Evolutionary conservation across 35 echinoderm and acorn worm genomes (phyloP), one percentile per base, ranked within the genome.

Genomic region (Lytechinus variegatus): DNA sequence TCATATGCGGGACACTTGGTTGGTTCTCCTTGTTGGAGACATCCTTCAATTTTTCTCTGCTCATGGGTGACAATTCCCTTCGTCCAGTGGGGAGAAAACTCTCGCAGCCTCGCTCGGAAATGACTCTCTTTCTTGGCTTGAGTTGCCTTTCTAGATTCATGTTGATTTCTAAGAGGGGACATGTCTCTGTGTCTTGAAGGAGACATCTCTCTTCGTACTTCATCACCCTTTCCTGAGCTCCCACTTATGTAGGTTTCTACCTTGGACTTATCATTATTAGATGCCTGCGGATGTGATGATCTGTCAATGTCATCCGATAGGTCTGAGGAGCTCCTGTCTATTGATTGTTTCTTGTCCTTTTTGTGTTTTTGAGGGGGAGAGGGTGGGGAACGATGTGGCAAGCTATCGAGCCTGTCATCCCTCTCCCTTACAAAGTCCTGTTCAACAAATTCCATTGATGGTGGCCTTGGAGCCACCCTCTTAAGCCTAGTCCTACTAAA

Each of bases 371-470:
- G 27, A 57, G 94, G 94, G 19, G 96, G 96, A 28, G 93, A 94
- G 52, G 96, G 96, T 86, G 96, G 94, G 54, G 94, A 86, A 54
- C 95, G 87, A 94, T 87, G 94, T 27, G 96, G 96, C 28, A 94
- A 87, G 86, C 94, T 96, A 91, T 95, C 94, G 8, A 94, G 60
- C 27, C 87, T 86, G 94, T 71, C 94, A 57, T 95, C 92, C 92
- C 92, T 93, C 92, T 93, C 92, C 92, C 92, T 93, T 24, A 53
- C 55, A 86, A 95, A 71, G 9, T 10, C 54, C 44, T 96, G 92
- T 16, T 96, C 92, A 13, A 10, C 53, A 28, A 89, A n/a, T n/a
- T 96, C 96, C 86, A 87, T 58, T 11, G 61, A 89, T 52, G 96
- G 96, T 28, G 96, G 96, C 54, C 56, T 13, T n/a, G 96, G 96